Conservation (phyloP, 2,888 invertebrate genomes). For the Sepiola atlantica region DNA sequence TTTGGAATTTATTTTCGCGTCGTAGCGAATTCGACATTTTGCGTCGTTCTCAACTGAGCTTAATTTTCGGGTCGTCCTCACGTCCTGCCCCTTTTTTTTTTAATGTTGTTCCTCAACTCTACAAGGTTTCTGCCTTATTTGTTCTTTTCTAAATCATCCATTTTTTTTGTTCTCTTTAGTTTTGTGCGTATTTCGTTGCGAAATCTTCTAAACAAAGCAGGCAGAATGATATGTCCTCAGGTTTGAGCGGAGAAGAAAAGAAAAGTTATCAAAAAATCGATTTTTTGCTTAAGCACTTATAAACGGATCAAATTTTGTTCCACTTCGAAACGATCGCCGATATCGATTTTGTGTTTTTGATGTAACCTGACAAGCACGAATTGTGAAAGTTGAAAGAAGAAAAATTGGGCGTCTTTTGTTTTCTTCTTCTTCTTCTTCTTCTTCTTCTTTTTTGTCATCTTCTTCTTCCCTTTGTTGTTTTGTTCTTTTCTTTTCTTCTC, state of each 20-base stretch:
- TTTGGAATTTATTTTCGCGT: too few species aligned
- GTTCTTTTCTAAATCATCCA: too few species aligned
- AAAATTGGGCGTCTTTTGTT: not conserved
- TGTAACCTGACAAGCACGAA: not conserved
- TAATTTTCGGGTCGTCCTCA: too few species aligned
- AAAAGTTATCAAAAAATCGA: not conserved
- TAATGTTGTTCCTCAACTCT: too few species aligned
- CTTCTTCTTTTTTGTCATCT: not conserved
- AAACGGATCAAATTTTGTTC: not conserved
- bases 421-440: not conserved
- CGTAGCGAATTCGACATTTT: too few species aligned
- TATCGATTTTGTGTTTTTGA: not conserved
- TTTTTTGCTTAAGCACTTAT: not conserved
- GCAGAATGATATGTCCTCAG: too few species aligned
- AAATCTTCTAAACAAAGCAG: too few species aligned
- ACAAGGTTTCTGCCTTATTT: too few species aligned
- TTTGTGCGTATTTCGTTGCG: too few species aligned
- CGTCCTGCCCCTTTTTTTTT: too few species aligned
- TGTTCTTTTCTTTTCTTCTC: not conserved
- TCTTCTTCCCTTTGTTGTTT: not conserved
- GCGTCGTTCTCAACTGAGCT: too few species aligned
- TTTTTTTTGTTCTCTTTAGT: too few species aligned
- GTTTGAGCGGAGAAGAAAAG: not conserved
- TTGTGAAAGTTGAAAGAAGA: not conserved
- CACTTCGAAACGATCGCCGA: not conserved